Evolutionary conservation across 2,888 invertebrate species (phyloP).

Genomic region (Meandrusa payeni): DNA sequence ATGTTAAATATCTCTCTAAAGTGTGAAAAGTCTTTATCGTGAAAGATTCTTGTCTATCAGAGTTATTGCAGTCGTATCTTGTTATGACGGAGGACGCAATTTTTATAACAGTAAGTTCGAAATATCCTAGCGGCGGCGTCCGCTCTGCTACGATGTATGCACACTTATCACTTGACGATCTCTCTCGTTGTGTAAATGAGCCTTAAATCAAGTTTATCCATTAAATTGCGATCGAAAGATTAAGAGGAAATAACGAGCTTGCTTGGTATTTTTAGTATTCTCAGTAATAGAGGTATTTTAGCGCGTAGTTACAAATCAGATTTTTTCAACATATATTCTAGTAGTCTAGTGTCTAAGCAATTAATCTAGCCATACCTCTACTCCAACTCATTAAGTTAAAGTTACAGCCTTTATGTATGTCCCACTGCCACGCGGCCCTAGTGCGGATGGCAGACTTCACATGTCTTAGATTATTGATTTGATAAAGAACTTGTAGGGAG

Average conservation of each 20-base stretch:
- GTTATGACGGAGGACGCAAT: slow-evolving; percentile 10
- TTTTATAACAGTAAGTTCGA: slow-evolving; percentile 10
- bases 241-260: slow-evolving; percentile 23
- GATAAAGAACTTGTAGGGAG: no score
- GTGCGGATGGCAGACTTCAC: no score
- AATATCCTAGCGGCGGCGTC: neutral
- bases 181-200: slow-evolving; percentile 22
- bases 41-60: slow-evolving; percentile 18
- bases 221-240: slow-evolving; percentile 24
- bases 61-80: slow-evolving; percentile 3
- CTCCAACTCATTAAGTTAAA: no score
- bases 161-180: slow-evolving; percentile 14
- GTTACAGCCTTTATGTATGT: no score
- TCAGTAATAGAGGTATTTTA: slow-evolving; percentile 18
- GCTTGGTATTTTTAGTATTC: slow-evolving; percentile 21
- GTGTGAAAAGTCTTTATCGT: slow-evolving; percentile 16
- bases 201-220: slow-evolving; percentile 24
- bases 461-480: no score
- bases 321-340: no score
- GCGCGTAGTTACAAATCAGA: neutral
- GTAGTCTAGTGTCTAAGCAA: no score
- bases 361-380: no score
- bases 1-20: slow-evolving; percentile 11
- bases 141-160: slow-evolving; percentile 6
- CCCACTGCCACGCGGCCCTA: no score